phyloP scores from a whole-genome alignment of 2,113 vertebrate species.

The Callionymus lyra region DNA sequence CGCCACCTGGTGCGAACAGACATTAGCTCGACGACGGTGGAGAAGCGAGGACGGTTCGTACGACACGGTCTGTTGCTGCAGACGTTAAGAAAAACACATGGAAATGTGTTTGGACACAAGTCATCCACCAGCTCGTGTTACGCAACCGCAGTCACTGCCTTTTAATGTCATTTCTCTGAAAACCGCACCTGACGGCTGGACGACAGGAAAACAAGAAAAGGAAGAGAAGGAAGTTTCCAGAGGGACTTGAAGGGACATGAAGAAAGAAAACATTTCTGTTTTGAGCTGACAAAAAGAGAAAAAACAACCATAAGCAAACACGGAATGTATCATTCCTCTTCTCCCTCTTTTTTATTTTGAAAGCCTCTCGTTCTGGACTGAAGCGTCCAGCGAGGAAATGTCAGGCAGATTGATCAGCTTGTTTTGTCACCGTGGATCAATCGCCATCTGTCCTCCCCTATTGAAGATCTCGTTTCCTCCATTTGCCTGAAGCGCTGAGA shows the following conservation, averaged over 20 bases:
- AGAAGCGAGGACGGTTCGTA: not conserved
- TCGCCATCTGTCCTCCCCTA: slow-evolving; percentile 21
- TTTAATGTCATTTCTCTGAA: slow-evolving; percentile 39
- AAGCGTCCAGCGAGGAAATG: slow-evolving; percentile 7
- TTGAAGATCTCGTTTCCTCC: slow-evolving; percentile 37
- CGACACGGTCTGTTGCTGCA: not conserved
- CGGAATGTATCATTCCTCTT: too few species aligned
- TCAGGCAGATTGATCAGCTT: slow-evolving; percentile 28
- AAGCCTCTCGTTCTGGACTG: slow-evolving; percentile 14
- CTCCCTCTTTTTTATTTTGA: slow-evolving; percentile 6
- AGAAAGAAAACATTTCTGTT: not conserved
- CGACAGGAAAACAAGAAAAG: slow-evolving; percentile 5
- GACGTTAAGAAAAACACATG: slow-evolving; percentile 10
- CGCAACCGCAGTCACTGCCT: slow-evolving; percentile 45
- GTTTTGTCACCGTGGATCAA: slow-evolving; percentile 34
- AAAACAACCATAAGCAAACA: not conserved
- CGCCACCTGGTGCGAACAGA: too few species aligned
- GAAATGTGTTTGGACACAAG: slow-evolving; percentile 15
- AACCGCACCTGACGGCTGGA: slow-evolving; percentile 26
- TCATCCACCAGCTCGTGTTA: slow-evolving; percentile 25
- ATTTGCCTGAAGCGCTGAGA: slow-evolving; percentile 13
- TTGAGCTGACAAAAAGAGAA: not conserved
- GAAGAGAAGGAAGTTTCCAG: slow-evolving; percentile 3
- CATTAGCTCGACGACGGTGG: too few species aligned
- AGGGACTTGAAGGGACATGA: slow-evolving; percentile 8